These are phyloP conservation scores for Pteronotus mesoamericanus DNA, from an alignment of 2,797 vertebrate genomes.

Conservation along the genomic window DNA sequence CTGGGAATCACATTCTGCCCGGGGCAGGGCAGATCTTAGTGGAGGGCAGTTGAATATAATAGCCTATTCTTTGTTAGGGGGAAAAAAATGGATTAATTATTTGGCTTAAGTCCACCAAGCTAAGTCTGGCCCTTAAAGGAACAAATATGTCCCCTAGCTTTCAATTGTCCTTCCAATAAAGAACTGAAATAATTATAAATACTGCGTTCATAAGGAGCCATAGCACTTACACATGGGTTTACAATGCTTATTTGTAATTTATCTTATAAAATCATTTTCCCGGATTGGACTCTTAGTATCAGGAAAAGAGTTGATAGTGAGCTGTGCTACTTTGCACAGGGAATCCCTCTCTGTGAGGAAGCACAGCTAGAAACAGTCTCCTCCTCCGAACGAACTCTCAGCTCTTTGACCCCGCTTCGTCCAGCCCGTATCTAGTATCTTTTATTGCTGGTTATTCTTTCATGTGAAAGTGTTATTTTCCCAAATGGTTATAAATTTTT, in stretches of 20 bases:
- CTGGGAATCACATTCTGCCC: background rate
- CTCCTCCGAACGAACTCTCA: background rate
- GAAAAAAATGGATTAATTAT: background rate
- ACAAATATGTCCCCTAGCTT: slow-evolving; percentile 43
- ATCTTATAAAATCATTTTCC: background rate
- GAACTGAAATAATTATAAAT: slow-evolving; percentile 61
- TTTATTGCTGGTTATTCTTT: background rate
- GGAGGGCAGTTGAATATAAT: slow-evolving; percentile 40
- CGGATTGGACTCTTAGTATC: background rate
- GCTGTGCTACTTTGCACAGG: background rate
- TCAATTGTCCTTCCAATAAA: slow-evolving; percentile 48
- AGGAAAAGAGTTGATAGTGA: background rate
- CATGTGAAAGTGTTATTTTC: background rate
- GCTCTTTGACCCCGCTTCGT: background rate
- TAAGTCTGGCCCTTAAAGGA: slow-evolving; percentile 58
- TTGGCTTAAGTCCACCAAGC: slow-evolving; percentile 33
- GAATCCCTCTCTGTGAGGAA: background rate
- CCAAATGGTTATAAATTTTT: background rate
- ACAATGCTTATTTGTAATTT: background rate
- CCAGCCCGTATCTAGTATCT: background rate
- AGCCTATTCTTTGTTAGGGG: slow-evolving; percentile 49
- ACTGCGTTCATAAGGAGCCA: slow-evolving; percentile 47
- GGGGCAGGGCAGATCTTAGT: background rate
- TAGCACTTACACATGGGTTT: slow-evolving; percentile 49
- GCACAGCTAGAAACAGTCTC: background rate